Conservation (phyloP, 2,797 vertebrate species). For the Xenopus petersii region DNA sequence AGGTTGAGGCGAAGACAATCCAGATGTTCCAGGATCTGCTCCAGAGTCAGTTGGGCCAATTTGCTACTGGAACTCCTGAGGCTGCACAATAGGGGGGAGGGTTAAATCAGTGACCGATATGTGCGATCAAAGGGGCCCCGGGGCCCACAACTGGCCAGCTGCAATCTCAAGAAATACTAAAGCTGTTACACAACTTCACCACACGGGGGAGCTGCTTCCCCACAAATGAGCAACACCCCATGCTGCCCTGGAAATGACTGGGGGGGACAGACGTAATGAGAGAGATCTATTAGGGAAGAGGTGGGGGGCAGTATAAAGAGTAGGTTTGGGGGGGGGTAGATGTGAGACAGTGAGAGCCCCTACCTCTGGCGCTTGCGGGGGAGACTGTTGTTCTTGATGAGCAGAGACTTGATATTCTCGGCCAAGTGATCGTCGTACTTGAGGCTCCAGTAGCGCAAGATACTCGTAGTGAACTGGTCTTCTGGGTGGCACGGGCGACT, state of each 20-base stretch:
- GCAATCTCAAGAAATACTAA: too few relatives aligned
- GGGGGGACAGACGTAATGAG: too few relatives aligned
- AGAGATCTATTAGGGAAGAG: background rate
- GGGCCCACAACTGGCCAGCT: too few relatives aligned
- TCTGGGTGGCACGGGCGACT: conserved; percentile 88
- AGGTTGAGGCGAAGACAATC: conserved; percentile 88
- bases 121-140: too few relatives aligned
- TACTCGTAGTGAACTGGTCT: conserved; percentile 95
- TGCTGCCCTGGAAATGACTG: too few relatives aligned
- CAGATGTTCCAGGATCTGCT: conserved; percentile 93
- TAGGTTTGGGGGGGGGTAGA: too few relatives aligned
- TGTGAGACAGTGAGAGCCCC: too few relatives aligned
- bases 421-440: conserved; percentile 86
- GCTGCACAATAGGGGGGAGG: conserved; percentile 58
- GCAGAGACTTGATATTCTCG: conserved; percentile 90
- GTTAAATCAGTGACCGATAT: background rate
- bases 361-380: conserved; percentile 91
- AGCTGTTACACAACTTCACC: too few relatives aligned
- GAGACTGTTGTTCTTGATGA: conserved; percentile 97
- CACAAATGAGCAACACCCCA: too few relatives aligned
- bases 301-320: background rate
- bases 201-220: too few relatives aligned
- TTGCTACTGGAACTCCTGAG: conserved; percentile 93
- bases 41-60: conserved; percentile 89
- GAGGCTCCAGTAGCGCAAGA: conserved; percentile 90